Evolutionary conservation across 1,140 invertebrate genomes (phyloP).

Genomic region (Drosophila quadrilineata): DNA sequence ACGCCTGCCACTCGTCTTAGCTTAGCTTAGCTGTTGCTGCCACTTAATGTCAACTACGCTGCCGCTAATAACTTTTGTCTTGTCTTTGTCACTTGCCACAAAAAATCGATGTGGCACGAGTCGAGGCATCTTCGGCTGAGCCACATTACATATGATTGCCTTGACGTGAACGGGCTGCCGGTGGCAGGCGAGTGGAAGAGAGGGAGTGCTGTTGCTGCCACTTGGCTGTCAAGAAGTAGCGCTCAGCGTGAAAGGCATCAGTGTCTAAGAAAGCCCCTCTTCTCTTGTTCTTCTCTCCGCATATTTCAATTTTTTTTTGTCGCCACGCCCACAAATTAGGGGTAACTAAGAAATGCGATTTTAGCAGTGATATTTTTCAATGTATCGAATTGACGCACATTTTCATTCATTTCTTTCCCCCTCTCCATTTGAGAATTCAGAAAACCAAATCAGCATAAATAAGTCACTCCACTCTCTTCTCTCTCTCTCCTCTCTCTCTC

Average conservation of each 20-base stretch:
- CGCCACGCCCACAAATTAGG: neutral
- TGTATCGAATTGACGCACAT: neutral
- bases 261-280: constrained; percentile 2
- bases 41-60: constrained; percentile 35
- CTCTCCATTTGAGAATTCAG: too few relatives aligned
- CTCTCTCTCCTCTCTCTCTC: neutral
- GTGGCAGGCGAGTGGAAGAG: neutral
- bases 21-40: neutral
- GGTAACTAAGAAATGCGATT: too few relatives aligned
- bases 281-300: neutral
- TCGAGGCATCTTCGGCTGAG: constrained; percentile 24
- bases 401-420: neutral
- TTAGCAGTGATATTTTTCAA: constrained; percentile 7
- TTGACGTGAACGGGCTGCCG: constrained; percentile 18
- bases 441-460: constrained; percentile 5
- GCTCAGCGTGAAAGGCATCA: constrained; percentile 28
- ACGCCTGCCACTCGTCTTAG: neutral
- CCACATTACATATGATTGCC: constrained; percentile 34
- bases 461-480: neutral
- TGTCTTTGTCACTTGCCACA: neutral
- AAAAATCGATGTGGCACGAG: constrained; percentile 38
- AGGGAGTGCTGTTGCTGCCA: constrained; percentile 10
- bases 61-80: constrained; percentile 42
- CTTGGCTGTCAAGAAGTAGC: constrained; percentile 27
- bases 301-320: constrained; percentile 15